Base-by-base conservation (phyloP, 2,797 vertebrate genomes). In the Tenualosa thibaudeaui region DNA sequence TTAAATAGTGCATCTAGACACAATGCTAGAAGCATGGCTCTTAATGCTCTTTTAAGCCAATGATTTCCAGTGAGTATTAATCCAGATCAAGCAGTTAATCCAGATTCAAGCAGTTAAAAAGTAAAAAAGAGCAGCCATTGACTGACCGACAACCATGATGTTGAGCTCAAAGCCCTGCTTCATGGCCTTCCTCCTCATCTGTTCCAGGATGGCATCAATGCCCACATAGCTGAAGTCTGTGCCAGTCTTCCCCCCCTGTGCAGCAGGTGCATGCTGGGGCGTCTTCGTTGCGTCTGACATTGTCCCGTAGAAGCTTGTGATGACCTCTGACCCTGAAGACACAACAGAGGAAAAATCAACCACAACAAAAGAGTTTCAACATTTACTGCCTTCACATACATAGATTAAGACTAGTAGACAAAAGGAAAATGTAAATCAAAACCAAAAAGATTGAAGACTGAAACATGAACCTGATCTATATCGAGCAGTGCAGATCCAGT, bases 181-280 rank as follows among this genome's bases (percentile, higher is more conserved):
- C 98, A 99, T 99, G 88, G 98, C 98, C 93, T 99, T 99, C 90
- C 97, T 94, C 90, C 97, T 96, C 97, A 99, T 98, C 95, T 99
- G 98, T 91, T 99, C 98, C 90, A 99, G 95, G 91, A 99, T 99
- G 90, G 98, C 97, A 0, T 99, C 98, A 0, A 99, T 99, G 51
- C 98, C 98, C 92, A 99, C 98, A 0, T 99, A 99, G 90, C 97
- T 97, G 1, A 99, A 99, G 91, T 99, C 98, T 0, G 89, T 90
- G 0, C 87, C 91, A 0, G 96, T 94, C 88, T 97, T 98, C 82
- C 98, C 98, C 0, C 92, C 95, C 84, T 96, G 96, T 0, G 86
- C 85, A 0, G 91, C 93, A 0, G 93, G 93, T 0, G 53, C 90
- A 83, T 93, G 91, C 86, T 92, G 93, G 0, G 91, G 89, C 6